Base-by-base conservation (phyloP, 2,113 vertebrate genomes). In the Proterorhinus semilunaris region DNA sequence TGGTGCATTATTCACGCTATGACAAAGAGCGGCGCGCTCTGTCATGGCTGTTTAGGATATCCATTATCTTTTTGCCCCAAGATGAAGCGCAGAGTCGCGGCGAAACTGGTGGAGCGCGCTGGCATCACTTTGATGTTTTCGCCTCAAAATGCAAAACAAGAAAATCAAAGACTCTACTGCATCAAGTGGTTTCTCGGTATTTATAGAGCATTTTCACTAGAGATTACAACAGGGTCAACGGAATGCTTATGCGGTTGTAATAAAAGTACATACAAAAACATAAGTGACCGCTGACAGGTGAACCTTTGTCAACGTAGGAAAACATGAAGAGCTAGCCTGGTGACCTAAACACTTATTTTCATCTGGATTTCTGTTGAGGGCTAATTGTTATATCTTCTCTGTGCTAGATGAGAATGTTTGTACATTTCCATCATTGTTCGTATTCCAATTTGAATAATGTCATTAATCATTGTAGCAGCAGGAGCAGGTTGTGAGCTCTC, bases 41-140 rank as follows among this genome's bases (percentile, higher is more conserved):
- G 82, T 85, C 86, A 81, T 55, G 72, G 74, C 58, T 80, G 73
- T 76, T 88, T 83, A 84, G 79, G 64, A 83, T 83, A 77, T 82
- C 85, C 69, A 87, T 87, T 83, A 84, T 87, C 69, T 76, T 79
- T 73, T 66, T 71, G 64, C 77, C 78, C 68, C 67, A 10, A 76
- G 76, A 86, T 73, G 70, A 75, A 70, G 69, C 68, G 44, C 63
- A 47, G 59, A 66, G 55, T 72, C 62, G 69, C 58, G 68, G 66
- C 70, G 77, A 6, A 84, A 65, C 75, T 71, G 79, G 69, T 81
- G 72, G 54, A 80, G 74, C 72, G 52, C 47, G 46, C 64, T 77
- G 53, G 62, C 27, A 42, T 75, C 57, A 75, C 66, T 73, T 79
- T 83, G 72, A 75, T 55, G 75, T 74, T 79, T 74, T 79, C 65